A percentile compares a stretch with the other conserved stretches of the same genome.
These are phyloP conservation scores for Drosophila yakuba DNA, from an alignment of 1,140 invertebrate species.

Conservation along the genomic window DNA sequence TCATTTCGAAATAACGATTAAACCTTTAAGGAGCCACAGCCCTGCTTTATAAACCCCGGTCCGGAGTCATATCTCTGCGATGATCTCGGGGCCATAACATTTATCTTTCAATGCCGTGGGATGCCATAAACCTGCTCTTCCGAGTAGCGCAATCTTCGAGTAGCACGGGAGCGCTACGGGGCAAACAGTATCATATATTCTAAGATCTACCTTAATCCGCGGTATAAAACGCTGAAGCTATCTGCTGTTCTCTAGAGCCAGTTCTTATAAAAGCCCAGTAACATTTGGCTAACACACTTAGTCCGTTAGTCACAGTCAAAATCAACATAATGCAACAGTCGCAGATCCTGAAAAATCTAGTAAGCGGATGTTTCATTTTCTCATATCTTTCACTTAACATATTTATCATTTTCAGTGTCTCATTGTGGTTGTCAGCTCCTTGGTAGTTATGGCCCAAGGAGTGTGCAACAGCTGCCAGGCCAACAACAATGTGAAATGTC, in stretches of 20 bases:
- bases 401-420: slow-evolving; percentile 27
- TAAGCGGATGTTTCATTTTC: slow-evolving; percentile 13
- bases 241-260: slow-evolving; percentile 7
- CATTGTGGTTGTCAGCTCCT: slow-evolving; percentile 5
- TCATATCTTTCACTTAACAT: not conserved
- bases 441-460: slow-evolving; percentile 6
- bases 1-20: slow-evolving; percentile 54
- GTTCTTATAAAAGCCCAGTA: slow-evolving; percentile 55
- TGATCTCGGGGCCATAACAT: not conserved
- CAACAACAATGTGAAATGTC: slow-evolving; percentile 42
- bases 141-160: slow-evolving; percentile 34
- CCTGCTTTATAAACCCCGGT: slow-evolving; percentile 59
- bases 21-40: slow-evolving; percentile 7
- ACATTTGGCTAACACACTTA: slow-evolving; percentile 28
- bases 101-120: slow-evolving; percentile 68
- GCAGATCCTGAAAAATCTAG: slow-evolving; percentile 43
- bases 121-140: slow-evolving; percentile 47
- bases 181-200: slow-evolving; percentile 20
- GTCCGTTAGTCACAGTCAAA: slow-evolving; percentile 48
- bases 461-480: slow-evolving; percentile 44
- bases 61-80: slow-evolving; percentile 53
- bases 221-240: slow-evolving; percentile 39
- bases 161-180: slow-evolving; percentile 19
- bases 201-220: slow-evolving; percentile 11
- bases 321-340: slow-evolving; percentile 41